A percentile compares a stretch with the other conserved stretches of the same genome.
Evolutionary conservation across 2,113 vertebrate genomes (phyloP).

Genomic region (Fulmarus glacialis): DNA sequence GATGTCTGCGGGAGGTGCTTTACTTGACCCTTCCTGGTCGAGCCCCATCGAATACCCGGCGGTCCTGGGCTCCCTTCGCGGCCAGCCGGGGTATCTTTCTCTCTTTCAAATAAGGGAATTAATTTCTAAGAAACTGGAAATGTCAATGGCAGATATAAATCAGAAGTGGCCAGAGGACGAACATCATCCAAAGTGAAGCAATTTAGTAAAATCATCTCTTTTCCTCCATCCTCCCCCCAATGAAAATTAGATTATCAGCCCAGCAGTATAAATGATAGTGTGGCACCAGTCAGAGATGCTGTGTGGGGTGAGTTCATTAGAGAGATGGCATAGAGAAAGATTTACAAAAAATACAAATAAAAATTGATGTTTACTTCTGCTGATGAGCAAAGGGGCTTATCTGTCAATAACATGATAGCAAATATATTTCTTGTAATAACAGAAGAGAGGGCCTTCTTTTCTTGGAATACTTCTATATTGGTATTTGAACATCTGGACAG

Average conservation of each 20-base stretch:
- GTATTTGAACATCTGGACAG: constrained; percentile 31
- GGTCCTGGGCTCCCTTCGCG: background rate
- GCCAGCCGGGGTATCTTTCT: background rate
- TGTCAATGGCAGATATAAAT: constrained; percentile 51
- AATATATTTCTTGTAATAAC: background rate
- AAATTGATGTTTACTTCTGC: constrained; percentile 36
- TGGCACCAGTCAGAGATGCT: background rate
- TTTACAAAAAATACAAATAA: constrained; percentile 31
- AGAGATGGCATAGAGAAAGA: background rate
- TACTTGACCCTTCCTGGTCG: background rate
- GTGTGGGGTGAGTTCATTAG: constrained; percentile 47
- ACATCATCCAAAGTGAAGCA: constrained; percentile 64
- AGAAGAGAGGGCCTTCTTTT: background rate
- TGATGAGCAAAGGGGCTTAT: background rate
- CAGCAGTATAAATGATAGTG: constrained; percentile 28
- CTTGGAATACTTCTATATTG: background rate
- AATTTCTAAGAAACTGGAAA: constrained; percentile 41
- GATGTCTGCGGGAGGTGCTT: background rate
- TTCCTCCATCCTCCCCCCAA: background rate
- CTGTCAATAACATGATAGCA: background rate
- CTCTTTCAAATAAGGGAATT: constrained; percentile 16
- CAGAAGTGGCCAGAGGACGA: constrained; percentile 20
- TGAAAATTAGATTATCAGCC: constrained; percentile 65
- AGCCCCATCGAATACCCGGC: background rate
- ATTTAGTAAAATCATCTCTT: constrained; percentile 60